Evolutionary conservation across 2,888 invertebrate species (phyloP).

Genomic region (Clitarchus hookeri): DNA sequence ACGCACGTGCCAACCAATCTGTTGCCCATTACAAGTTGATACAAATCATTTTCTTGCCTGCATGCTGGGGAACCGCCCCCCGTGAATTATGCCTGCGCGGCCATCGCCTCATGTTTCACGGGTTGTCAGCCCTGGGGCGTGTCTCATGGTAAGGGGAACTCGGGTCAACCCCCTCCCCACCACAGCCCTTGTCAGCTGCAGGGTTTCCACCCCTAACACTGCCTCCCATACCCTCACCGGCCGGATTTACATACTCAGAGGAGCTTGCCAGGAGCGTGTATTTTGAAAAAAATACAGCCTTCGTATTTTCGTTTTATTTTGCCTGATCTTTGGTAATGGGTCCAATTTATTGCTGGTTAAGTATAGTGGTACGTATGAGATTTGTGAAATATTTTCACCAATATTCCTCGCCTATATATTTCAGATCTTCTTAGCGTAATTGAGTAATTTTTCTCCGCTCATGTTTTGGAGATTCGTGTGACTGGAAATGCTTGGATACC

Average conservation of each 20-base stretch:
- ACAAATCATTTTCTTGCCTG: not conserved
- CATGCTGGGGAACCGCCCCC: not conserved
- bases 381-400: not conserved
- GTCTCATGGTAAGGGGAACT: not conserved
- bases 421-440: not conserved
- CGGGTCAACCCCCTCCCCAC: not conserved
- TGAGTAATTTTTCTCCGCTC: not conserved
- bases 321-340: not conserved
- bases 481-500: too few relatives aligned
- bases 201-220: not conserved
- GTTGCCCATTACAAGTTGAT: not conserved
- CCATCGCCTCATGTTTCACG: not conserved
- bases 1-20: not conserved
- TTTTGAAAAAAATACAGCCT: not conserved
- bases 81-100: not conserved
- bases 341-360: not conserved
- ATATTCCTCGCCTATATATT: not conserved
- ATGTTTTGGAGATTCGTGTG: not conserved
- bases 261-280: slow-evolving; percentile 8
- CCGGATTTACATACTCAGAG: not conserved
- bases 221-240: not conserved
- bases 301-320: not conserved
- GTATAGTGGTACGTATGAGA: not conserved
- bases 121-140: slow-evolving; percentile 2
- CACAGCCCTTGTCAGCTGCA: not conserved